Evolutionary conservation across 1,140 invertebrate genomes (phyloP).

Genomic region (Trichoplusia ni): DNA sequence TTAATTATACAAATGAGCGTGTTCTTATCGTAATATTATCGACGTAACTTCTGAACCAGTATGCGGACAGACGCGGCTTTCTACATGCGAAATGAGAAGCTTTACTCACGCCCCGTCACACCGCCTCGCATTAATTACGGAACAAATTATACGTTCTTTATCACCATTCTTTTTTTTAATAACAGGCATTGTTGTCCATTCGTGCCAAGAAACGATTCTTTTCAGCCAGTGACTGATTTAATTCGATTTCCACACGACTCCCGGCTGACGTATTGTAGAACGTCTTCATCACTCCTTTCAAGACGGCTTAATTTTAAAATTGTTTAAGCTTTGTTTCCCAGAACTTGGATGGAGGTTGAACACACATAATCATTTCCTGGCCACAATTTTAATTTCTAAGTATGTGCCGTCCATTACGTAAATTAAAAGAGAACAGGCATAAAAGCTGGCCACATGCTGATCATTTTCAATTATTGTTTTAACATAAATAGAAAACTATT

Average conservation of each 20-base stretch:
- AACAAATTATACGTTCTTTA: slow-evolving; percentile 77
- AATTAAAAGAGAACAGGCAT: neutral
- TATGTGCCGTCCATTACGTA: neutral
- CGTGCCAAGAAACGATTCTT: slow-evolving; percentile 76
- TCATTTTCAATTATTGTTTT: too few relatives aligned
- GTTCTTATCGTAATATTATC: slow-evolving; percentile 64
- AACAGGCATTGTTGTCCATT: slow-evolving; percentile 76
- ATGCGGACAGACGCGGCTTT: slow-evolving; percentile 39
- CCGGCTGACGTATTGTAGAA: slow-evolving; percentile 47
- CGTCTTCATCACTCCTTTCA: slow-evolving; percentile 57
- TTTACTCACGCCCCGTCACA: slow-evolving; percentile 76
- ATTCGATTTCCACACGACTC: slow-evolving; percentile 67
- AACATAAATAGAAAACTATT: too few relatives aligned
- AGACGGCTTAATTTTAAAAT: slow-evolving; percentile 47
- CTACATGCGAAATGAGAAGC: slow-evolving; percentile 72
- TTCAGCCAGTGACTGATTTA: slow-evolving; percentile 75
- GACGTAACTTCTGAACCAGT: slow-evolving; percentile 54
- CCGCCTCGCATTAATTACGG: slow-evolving; percentile 68
- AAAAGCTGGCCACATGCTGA: too few relatives aligned
- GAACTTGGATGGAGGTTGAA: slow-evolving; percentile 6
- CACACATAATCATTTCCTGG: too few relatives aligned
- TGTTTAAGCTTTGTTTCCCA: slow-evolving; percentile 25
- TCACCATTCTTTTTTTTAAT: slow-evolving; percentile 75
- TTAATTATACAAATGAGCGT: slow-evolving; percentile 67
- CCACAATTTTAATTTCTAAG: neutral